These are phyloP conservation scores for Spodoptera frugiperda DNA, from an alignment of 1,140 invertebrate genomes.

Conservation along the genomic window DNA sequence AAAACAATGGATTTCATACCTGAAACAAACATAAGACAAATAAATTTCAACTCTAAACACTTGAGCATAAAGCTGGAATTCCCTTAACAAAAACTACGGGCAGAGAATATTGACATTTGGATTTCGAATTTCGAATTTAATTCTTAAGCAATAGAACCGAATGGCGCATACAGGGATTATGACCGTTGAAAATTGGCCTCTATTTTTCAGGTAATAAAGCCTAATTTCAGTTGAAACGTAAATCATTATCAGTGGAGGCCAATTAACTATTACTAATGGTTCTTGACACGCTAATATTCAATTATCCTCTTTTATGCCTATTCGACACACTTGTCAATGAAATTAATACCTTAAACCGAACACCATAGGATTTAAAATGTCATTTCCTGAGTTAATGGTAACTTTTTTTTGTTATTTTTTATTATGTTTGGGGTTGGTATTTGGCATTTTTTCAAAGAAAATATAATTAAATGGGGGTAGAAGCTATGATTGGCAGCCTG, in stretches of 20 bases:
- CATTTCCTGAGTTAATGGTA: background rate
- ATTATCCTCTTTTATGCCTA: slow-evolving; percentile 53
- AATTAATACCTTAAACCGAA: slow-evolving; percentile 8
- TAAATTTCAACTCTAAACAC: background rate
- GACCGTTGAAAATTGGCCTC: background rate
- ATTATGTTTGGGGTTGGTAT: slow-evolving; percentile 4
- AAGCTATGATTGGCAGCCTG: slow-evolving; percentile 13
- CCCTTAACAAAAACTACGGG: slow-evolving; percentile 2
- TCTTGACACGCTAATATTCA: slow-evolving; percentile 57
- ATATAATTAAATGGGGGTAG: slow-evolving; percentile 12
- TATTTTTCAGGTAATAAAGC: background rate
- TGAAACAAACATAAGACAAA: slow-evolving; percentile 30
- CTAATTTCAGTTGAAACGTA: slow-evolving; percentile 1
- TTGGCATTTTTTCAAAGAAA: slow-evolving; percentile 8
- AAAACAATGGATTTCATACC: slow-evolving; percentile 37
- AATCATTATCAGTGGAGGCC: slow-evolving; percentile 52
- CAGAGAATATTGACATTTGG: slow-evolving; percentile 46
- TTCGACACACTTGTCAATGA: background rate
- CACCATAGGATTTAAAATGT: slow-evolving; percentile 24
- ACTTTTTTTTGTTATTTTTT: slow-evolving; percentile 22
- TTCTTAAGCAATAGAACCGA: slow-evolving; percentile 28
- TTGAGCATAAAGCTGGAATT: background rate
- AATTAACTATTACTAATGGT: slow-evolving; percentile 57
- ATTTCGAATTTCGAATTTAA: slow-evolving; percentile 26
- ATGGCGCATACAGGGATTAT: background rate